Evolutionary conservation across 1,140 invertebrate species (phyloP).

Genomic region (Brachionus plicatilis): DNA sequence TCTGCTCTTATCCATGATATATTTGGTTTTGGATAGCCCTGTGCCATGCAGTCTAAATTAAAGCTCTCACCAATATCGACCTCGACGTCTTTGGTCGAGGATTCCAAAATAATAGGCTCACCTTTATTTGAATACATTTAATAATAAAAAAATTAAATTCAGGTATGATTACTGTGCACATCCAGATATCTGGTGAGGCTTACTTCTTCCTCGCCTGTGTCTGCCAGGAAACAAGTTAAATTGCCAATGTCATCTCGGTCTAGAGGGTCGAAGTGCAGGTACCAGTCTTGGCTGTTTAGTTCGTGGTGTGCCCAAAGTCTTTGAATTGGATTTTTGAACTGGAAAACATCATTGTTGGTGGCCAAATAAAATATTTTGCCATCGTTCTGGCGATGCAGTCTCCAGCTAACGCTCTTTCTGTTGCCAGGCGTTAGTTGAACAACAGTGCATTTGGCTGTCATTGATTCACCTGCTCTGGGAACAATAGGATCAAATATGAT

Average conservation of each 20-base stretch:
- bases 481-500: constrained; percentile 38
- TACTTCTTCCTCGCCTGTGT: constrained; percentile 36
- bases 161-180: constrained; percentile 14
- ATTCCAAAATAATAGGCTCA: constrained; percentile 34
- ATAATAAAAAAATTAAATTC: background rate
- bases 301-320: constrained; percentile 24
- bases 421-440: constrained; percentile 27
- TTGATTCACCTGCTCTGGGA: constrained; percentile 34
- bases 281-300: constrained; percentile 24
- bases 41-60: constrained; percentile 27
- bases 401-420: constrained; percentile 34
- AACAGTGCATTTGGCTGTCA: constrained; percentile 34
- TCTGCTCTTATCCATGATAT: constrained; percentile 66
- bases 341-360: constrained; percentile 19
- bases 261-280: constrained; percentile 30
- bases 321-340: constrained; percentile 40
- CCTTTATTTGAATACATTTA: background rate
- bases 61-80: constrained; percentile 17
- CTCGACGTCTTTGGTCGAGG: constrained; percentile 39
- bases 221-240: constrained; percentile 20
- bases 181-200: constrained; percentile 32
- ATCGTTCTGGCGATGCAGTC: constrained; percentile 29
- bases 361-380: constrained; percentile 36
- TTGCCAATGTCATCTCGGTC: constrained; percentile 38
- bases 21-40: constrained; percentile 72